These are phyloP conservation scores for Misgurnus anguillicaudatus DNA, from an alignment of 2,113 vertebrate genomes.

Conservation along the genomic window DNA sequence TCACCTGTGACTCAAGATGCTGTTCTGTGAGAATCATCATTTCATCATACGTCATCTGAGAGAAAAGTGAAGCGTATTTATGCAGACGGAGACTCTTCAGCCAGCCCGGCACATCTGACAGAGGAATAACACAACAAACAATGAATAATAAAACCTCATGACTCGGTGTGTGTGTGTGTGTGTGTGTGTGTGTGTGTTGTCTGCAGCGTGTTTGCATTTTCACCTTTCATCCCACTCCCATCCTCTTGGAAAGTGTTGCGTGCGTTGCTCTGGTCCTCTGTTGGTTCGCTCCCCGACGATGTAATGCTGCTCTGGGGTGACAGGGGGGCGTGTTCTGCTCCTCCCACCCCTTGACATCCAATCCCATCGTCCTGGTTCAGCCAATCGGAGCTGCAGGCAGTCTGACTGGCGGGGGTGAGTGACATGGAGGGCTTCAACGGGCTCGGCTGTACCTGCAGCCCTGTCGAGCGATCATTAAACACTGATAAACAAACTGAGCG, in stretches of 20 bases:
- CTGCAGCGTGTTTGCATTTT: background rate
- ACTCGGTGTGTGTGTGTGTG: no score
- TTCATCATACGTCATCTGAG: constrained; percentile 93
- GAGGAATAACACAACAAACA: constrained; percentile 13
- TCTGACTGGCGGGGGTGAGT: constrained; percentile 80
- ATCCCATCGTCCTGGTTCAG: constrained; percentile 79
- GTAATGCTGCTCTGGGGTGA: constrained; percentile 94
- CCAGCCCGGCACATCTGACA: constrained; percentile 88
- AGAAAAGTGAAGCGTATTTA: constrained; percentile 93
- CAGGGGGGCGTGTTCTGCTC: constrained; percentile 88
- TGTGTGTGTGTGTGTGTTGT: no score
- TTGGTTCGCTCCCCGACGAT: constrained; percentile 93
- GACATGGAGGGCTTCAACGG: constrained; percentile 88
- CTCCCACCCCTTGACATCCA: constrained; percentile 75
- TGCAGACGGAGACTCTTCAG: constrained; percentile 94
- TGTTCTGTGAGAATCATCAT: constrained; percentile 96
- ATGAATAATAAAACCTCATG: background rate
- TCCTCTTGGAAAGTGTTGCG: constrained; percentile 94
- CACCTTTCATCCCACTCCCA: constrained; percentile 95
- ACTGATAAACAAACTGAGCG: no score
- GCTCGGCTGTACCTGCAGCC: constrained; percentile 85
- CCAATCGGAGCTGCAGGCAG: constrained; percentile 84
- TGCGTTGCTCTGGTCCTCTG: constrained; percentile 82
- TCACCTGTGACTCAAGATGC: constrained; percentile 91
- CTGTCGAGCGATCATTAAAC: constrained; percentile 55